phyloP scores from a whole-genome alignment of 2,797 vertebrate species.

The Anas bahamensis region DNA sequence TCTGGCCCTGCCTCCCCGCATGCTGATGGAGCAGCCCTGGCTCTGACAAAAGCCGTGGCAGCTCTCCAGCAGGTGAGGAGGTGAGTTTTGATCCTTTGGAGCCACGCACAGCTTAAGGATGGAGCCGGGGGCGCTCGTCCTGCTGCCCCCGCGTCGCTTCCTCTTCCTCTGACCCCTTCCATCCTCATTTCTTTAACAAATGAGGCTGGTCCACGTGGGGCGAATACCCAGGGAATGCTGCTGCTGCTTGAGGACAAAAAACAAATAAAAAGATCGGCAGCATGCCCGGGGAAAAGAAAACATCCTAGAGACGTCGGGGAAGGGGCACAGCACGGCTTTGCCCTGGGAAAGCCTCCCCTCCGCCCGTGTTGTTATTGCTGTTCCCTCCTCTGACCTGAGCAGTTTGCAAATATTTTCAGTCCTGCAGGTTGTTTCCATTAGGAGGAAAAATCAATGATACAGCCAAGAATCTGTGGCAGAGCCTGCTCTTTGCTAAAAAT shows the following conservation, averaged over 20 bases:
- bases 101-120: background rate
- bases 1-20: background rate
- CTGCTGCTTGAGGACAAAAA: background rate
- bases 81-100: background rate
- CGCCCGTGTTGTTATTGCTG: slow-evolving; percentile 2
- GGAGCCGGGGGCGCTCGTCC: background rate
- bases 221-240: background rate
- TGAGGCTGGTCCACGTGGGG: background rate
- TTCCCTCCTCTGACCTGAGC: slow-evolving; percentile 60
- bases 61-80: background rate
- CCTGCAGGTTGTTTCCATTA: slow-evolving; percentile 70
- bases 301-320: background rate
- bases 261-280: background rate
- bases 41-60: background rate
- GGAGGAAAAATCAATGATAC: slow-evolving; percentile 62
- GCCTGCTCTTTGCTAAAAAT: slow-evolving; percentile 43
- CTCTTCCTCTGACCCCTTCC: background rate
- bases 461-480: slow-evolving; percentile 53
- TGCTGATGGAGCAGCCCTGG: background rate
- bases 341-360: slow-evolving; percentile 6
- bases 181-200: background rate
- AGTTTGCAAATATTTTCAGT: slow-evolving; percentile 69
- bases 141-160: background rate
- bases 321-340: background rate
- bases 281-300: background rate